Percentiles rank a stretch among this genome's conserved stretches.
These are phyloP conservation scores for Laticauda colubrina DNA, from an alignment of 2,113 vertebrate species.

Conservation along the genomic window DNA sequence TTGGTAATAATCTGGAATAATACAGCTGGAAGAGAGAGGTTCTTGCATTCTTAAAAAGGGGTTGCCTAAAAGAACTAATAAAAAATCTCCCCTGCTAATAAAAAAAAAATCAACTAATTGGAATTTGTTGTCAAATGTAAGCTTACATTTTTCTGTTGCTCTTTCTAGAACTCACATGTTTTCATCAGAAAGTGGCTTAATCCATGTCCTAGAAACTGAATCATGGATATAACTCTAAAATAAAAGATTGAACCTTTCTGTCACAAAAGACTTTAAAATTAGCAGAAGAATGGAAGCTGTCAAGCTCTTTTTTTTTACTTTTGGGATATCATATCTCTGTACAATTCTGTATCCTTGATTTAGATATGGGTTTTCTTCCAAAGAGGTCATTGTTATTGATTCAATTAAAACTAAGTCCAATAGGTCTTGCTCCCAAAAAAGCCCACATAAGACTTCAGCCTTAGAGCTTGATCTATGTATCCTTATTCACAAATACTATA, in stretches of 20 bases:
- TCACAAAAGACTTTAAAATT: neutral
- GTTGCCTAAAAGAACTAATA: slow-evolving; percentile 42
- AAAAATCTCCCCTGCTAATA: slow-evolving; percentile 30
- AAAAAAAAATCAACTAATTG: slow-evolving; percentile 24
- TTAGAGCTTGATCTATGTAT: neutral
- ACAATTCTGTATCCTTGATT: neutral
- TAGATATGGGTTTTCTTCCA: neutral
- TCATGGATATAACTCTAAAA: neutral
- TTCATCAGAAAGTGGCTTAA: slow-evolving; percentile 33
- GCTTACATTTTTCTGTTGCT: neutral
- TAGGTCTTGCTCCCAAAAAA: neutral
- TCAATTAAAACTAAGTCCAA: neutral
- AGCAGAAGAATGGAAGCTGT: neutral
- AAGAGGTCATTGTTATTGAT: neutral
- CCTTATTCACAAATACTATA: neutral
- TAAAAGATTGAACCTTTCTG: neutral
- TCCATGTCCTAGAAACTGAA: slow-evolving; percentile 32
- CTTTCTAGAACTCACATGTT: slow-evolving; percentile 13
- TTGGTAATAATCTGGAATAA: neutral
- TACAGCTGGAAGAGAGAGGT: neutral
- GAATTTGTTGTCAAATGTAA: neutral
- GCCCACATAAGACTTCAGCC: neutral
- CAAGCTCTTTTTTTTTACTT: neutral
- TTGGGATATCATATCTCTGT: neutral
- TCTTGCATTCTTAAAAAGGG: neutral